These are phyloP conservation scores for Macrophya alboannulata DNA, from an alignment of 2,888 invertebrate genomes.

Conservation along the genomic window DNA sequence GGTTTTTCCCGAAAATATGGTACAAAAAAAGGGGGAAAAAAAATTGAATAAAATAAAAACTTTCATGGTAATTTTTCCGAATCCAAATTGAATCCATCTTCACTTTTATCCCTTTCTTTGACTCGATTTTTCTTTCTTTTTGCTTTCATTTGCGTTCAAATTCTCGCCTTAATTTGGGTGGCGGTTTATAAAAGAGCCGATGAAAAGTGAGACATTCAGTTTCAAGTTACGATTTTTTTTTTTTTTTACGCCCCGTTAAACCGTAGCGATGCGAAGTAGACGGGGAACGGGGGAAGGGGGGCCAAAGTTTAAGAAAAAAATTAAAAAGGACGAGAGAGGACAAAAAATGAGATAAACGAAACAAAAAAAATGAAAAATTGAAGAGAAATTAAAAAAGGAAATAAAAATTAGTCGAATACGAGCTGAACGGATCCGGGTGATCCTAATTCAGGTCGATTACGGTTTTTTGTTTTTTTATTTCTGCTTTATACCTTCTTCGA, in stretches of 20 bases:
- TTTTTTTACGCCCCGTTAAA: conserved; percentile 37
- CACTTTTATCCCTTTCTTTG: background rate
- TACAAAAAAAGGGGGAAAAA: background rate
- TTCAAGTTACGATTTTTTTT: conserved; percentile 44
- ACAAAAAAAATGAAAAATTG: conserved; percentile 59
- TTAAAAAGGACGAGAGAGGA: conserved; percentile 12
- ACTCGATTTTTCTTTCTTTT: background rate
- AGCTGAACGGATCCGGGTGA: background rate
- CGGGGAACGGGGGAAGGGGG: background rate
- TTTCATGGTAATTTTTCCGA: background rate
- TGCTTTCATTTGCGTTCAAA: background rate
- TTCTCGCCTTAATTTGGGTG: conserved; percentile 19
- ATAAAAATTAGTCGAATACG: background rate
- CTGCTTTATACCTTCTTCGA: background rate
- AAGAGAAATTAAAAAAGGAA: background rate
- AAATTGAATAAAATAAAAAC: background rate
- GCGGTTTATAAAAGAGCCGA: conserved; percentile 20
- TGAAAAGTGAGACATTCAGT: conserved; percentile 52
- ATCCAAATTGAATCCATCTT: background rate
- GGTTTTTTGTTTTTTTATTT: background rate
- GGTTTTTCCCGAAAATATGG: background rate
- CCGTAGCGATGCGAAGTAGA: conserved; percentile 4
- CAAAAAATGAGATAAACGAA: conserved; percentile 19
- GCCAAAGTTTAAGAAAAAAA: background rate
- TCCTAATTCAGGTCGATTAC: background rate